phyloP scores from a whole-genome alignment of 2,797 vertebrate genomes.

The Avahi laniger region DNA sequence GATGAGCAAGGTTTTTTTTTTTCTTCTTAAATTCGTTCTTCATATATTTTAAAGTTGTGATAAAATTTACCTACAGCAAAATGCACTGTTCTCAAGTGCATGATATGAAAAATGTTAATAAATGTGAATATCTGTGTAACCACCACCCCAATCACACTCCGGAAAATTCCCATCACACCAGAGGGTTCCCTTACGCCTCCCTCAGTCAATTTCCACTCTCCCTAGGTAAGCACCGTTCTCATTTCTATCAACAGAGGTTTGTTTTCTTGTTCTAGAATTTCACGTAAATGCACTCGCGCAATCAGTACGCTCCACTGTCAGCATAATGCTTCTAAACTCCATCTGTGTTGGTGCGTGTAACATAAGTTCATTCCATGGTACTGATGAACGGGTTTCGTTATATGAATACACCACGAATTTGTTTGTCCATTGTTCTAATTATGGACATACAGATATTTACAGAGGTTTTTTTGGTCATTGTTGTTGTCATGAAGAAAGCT shows the following conservation, averaged over 20 bases:
- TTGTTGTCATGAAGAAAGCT: neutral
- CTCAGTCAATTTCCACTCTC: neutral
- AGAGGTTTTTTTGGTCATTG: neutral
- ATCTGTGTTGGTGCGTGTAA: rapidly evolving
- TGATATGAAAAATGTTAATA: neutral
- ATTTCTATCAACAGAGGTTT: neutral
- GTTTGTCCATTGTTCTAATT: neutral
- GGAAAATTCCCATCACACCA: neutral
- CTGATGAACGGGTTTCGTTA: neutral
- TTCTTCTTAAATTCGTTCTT: neutral
- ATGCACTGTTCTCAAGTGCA: neutral
- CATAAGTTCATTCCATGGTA: neutral
- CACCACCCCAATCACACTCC: neutral
- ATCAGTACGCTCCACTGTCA: rapidly evolving
- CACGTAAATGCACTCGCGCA: rapidly evolving
- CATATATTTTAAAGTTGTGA: neutral
- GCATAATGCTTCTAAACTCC: rapidly evolving
- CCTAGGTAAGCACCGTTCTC: rapidly evolving
- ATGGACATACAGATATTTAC: neutral
- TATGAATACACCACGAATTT: neutral
- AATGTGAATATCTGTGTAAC: neutral
- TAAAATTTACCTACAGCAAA: neutral
- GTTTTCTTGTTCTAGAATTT: neutral
- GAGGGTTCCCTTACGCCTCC: neutral
- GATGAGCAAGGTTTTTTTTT: neutral